Conservation (phyloP, 2,888 invertebrate genomes). For the Ptilodon capucinus region DNA sequence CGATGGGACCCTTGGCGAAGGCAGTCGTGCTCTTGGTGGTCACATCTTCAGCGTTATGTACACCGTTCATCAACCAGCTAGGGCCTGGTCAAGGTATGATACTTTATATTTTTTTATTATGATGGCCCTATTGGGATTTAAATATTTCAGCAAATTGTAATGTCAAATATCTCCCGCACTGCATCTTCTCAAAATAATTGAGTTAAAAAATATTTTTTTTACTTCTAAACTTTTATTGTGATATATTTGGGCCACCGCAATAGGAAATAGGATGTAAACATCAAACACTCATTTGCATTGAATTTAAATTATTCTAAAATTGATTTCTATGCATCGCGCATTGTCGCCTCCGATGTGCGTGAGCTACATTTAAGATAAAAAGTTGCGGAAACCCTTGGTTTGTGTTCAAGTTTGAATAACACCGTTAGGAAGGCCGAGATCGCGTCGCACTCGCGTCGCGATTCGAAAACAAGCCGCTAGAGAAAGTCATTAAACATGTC, state of each 20-base stretch:
- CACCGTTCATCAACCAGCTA: constrained; percentile 65
- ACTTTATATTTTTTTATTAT: constrained; percentile 1
- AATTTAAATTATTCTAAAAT: constrained; percentile 26
- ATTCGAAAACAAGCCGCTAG: constrained; percentile 62
- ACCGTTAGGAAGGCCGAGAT: constrained; percentile 52
- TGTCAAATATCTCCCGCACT: not conserved
- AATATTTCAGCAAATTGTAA: not conserved
- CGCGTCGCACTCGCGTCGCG: constrained; percentile 38
- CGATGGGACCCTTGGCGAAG: constrained; percentile 64
- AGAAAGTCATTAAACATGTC: constrained; percentile 79
- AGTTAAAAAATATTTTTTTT: not conserved
- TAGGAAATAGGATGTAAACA: not conserved
- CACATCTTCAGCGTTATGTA: constrained; percentile 44
- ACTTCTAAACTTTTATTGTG: not conserved
- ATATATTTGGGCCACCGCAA: not conserved
- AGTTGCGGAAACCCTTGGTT: constrained; percentile 43
- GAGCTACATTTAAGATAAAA: constrained; percentile 48
- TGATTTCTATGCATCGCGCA: constrained; percentile 42
- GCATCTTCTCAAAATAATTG: too few species aligned
- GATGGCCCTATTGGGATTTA: not conserved
- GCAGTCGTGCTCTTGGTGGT: constrained; percentile 56
- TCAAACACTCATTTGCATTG: not conserved
- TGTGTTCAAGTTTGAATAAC: constrained; percentile 26
- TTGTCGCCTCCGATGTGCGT: constrained; percentile 54
- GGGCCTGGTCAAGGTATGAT: constrained; percentile 67